Evolutionary conservation across 2,797 vertebrate species (phyloP), one percentile per base, ranked within the genome.

Genomic region (Heliangelus exortis): DNA sequence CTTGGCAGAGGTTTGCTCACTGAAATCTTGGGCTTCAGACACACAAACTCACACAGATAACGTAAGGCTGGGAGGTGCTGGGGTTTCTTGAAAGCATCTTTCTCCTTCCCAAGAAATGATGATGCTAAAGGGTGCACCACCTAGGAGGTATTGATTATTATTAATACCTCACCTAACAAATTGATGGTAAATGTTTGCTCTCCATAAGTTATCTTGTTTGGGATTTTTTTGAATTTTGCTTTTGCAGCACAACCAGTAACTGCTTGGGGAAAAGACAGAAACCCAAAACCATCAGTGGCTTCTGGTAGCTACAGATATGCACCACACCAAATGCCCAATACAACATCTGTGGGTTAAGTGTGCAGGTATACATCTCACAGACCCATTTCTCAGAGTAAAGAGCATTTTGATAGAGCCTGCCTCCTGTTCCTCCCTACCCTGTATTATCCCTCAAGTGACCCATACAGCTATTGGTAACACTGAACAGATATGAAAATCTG

Each of bases 1-100:
- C 94, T 94, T 96, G 94, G 93, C 95, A 95, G 76, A 33, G 89
- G 26, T 75, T 89, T 47, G 76, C n/a, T 87, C 15, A 1, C 66
- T 90, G 92, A 81, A 3, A 2, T 87, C 66, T 78, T 31, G 65
- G 62, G 58, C 34, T 69, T 3, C 1, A 48, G 58, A 73, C 26
- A 22, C 9, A 39, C 15, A 81, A 63, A 39, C 33, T n/a, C 21
- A 7, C 2, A 0, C 0, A 48, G 48, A 51, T 48, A 67, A 83
- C 84, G 2, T 31, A 43, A 45, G 0, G 8, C 66, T 41, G 67
- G 2, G 58, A 45, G 21, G 41, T 31, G 47, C 77, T 73, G 51
- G 26, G 39, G 14, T 15, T 7, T 92, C 71, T 13, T 50, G 22
- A 47, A 66, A 36, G 48, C n/a, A 58, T 2, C 0, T 66, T 84